Conservation (phyloP, 2,113 vertebrate genomes). For the Cryptomyrus ogoouensis region DNA sequence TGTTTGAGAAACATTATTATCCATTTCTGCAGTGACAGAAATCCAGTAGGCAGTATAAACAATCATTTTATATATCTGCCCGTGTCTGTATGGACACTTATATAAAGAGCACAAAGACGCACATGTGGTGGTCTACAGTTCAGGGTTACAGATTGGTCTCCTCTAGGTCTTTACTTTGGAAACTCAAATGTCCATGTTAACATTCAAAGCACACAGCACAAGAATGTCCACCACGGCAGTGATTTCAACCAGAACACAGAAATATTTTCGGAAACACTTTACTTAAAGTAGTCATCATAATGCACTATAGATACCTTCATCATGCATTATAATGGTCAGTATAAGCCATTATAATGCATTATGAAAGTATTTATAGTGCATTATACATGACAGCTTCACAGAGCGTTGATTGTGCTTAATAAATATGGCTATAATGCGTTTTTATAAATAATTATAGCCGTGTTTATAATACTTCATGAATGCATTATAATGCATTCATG, state of each 20-base stretch:
- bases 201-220: not conserved
- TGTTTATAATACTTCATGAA: not conserved
- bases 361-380: not conserved
- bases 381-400: too few relatives aligned
- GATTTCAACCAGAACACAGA: not conserved
- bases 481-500: not conserved
- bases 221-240: not conserved
- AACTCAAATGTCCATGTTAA: not conserved
- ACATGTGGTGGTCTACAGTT: not conserved
- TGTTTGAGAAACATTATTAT: not conserved
- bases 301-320: too few relatives aligned
- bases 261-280: not conserved
- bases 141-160: not conserved
- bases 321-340: not conserved
- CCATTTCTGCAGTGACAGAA: not conserved
- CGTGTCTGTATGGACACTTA: not conserved
- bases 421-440: too few relatives aligned
- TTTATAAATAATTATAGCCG: not conserved
- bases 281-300: not conserved
- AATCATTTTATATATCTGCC: not conserved
- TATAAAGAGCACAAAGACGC: not conserved
- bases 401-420: too few relatives aligned
- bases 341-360: not conserved
- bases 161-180: not conserved
- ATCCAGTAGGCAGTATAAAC: not conserved